Base-by-base conservation (phyloP, 2,888 invertebrate genomes). In the Anarsia innoxiella region DNA sequence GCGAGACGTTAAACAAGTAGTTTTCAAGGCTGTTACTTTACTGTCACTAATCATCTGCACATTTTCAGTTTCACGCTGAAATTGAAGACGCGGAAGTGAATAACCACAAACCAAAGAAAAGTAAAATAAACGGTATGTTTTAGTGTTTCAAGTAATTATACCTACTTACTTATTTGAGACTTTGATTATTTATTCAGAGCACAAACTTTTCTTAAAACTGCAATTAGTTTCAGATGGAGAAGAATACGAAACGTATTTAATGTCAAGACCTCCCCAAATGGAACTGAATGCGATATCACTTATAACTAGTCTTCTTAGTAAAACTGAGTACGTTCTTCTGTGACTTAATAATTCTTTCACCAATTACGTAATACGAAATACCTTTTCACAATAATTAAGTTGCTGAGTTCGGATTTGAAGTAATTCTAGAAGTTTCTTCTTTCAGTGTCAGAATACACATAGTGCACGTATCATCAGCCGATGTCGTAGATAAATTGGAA, bases 21-120 rank as follows among this genome's bases (percentile, higher is more conserved):
- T n/a, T n/a, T n/a, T n/a, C n/a, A n/a, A n/a, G n/a, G n/a, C n/a
- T n/a, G n/a, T n/a, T n/a, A n/a, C 19, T 19, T 5, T 19, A 3
- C 19, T 8, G 8, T 19, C 19, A 19, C 16, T 30, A 28, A 34
- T 30, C 14, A 25, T 35, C 3, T 33, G 19, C 8, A 19, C 8
- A 19, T 46, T 79, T 76, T 29, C 62, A 92, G 92, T 91, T 92
- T 56, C 92, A 92, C 53, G 91, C 92, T 2, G 92, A 92, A 71
- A 58, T 88, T 26, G 88, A 88, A 40, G 73, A 82, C 9, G 64
- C 73, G 3, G 52, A 51, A 9, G 42, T 39, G 27, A 59, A 52
- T 19, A 19, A 3, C 38, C 60, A 55, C 40, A 71, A 72, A 49
- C 51, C 58, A 2, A 72, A 73, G 50, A 19, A 19, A 19, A 51